Conservation (phyloP, 2,888 invertebrate species). For the Branchellion lobata region DNA sequence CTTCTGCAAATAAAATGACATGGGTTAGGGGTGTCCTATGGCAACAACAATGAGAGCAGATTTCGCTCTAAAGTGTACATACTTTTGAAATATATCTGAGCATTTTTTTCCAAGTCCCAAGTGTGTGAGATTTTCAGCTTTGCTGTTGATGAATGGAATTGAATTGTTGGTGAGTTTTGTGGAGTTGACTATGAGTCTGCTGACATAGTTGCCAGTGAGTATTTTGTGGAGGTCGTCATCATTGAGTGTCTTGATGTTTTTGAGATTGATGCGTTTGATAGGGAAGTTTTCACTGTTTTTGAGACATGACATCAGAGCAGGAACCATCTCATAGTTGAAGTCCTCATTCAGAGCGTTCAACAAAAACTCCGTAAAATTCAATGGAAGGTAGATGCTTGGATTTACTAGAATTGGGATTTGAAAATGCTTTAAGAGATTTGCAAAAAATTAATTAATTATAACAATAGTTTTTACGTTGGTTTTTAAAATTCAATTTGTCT, state of each 20-base stretch:
- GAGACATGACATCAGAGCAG: constrained; percentile 5
- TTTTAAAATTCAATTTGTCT: neutral
- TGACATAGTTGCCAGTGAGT: neutral
- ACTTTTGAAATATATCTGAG: constrained; percentile 4
- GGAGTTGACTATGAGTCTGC: neutral
- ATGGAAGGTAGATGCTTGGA: constrained; percentile 1
- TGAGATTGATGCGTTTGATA: neutral
- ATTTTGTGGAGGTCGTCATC: neutral
- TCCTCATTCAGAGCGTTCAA: constrained; percentile 2
- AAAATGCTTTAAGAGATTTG: no score
- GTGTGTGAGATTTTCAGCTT: neutral
- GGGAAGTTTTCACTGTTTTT: constrained; percentile 15
- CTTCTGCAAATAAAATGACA: no score
- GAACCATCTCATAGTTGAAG: constrained; percentile 3
- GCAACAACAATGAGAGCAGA: no score
- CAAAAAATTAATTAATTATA: no score
- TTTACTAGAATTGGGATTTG: neutral
- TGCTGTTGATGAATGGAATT: neutral
- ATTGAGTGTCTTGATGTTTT: neutral
- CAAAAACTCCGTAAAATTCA: neutral
- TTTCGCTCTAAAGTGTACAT: no score
- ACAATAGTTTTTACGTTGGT: no score
- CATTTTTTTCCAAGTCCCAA: neutral
- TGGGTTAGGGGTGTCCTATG: no score
- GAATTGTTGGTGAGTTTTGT: neutral